Base-by-base conservation (phyloP, 2,113 vertebrate genomes). In the Falco punctatus region DNA sequence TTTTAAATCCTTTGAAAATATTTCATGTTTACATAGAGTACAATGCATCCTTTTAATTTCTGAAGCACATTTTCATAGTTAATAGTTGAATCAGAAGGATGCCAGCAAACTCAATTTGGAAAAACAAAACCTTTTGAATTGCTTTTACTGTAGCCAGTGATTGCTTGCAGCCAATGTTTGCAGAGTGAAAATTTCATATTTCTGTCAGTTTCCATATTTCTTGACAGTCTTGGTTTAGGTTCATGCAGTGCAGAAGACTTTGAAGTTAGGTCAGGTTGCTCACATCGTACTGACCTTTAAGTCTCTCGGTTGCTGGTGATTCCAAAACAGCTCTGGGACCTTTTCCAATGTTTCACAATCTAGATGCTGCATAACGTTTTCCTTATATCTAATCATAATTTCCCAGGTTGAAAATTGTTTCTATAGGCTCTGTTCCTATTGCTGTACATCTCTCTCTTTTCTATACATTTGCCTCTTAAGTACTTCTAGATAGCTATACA, bases 101-200 rank as follows among this genome's bases (percentile, higher is more conserved):
- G 59, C 28, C 59, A 89, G 24, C 8, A 86, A 94, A 54, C 42
- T 71, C 30, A 78, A 28, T 81, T 77, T 84, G 21, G 65, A 66
- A 91, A 83, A 84, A 52, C 33, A 84, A 91, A 95, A 27, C 30
- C 81, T 70, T 88, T 58, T 64, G 27, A 91, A 78, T 74, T 91
- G 22, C 17, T 91, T 84, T 89, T 74, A 58, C 19, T 48, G 11
- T n/a, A 81, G 65, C 55, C n/a, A 84, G 65, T n/a, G n/a, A 70
- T 54, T 78, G 21, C 11, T 49, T 78, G n/a, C 26, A 94, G 46
- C 5, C 42, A 78, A 30, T 81, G 58, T 86, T 73, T 92, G 22
- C 77, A 81, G 72, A 74, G 32, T 61, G 28, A 95, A 81, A 73
- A 30, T 22, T 54, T 61, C 19, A 46, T 5, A 33, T 91, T 84